Percentiles rank a stretch among this genome's conserved stretches.
phyloP scores from a whole-genome alignment of 2,797 vertebrate genomes.

The Cryptoblepharus egeriae region DNA sequence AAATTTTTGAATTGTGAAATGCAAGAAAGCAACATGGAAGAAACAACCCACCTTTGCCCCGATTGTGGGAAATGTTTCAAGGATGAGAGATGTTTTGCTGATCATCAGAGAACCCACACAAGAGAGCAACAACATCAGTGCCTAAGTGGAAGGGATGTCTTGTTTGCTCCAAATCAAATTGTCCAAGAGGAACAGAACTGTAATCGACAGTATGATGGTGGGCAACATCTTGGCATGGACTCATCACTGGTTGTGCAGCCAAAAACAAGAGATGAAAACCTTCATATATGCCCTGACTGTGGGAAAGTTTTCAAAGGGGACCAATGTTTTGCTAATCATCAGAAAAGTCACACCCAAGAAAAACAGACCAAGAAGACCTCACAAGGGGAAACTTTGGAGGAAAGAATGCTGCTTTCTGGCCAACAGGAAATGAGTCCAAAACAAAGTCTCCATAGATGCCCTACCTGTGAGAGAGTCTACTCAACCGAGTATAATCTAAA shows the following conservation, averaged over 20 bases:
- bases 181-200: constrained; percentile 58
- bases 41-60: not conserved
- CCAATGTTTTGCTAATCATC: constrained; percentile 61
- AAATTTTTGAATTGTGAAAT: not conserved
- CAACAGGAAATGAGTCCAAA: constrained; percentile 59
- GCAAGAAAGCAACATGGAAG: not conserved
- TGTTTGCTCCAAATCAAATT: constrained; percentile 40
- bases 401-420: constrained; percentile 56
- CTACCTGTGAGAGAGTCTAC: constrained; percentile 23
- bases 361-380: not conserved
- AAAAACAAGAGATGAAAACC: constrained; percentile 55
- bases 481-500: constrained; percentile 53
- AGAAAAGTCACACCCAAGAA: constrained; percentile 46
- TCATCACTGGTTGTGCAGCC: constrained; percentile 54
- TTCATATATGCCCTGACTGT: constrained; percentile 60
- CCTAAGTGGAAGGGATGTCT: not conserved
- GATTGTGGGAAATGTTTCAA: constrained; percentile 11
- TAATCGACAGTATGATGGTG: constrained; percentile 55
- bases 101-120: not conserved
- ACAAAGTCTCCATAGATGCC: constrained; percentile 41
- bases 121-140: not conserved
- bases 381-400: constrained; percentile 50
- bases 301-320: constrained; percentile 64
- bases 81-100: not conserved
- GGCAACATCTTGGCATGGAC: constrained; percentile 53